Base-by-base conservation (phyloP, 2,888 invertebrate genomes). In the Micropterix aruncella region DNA sequence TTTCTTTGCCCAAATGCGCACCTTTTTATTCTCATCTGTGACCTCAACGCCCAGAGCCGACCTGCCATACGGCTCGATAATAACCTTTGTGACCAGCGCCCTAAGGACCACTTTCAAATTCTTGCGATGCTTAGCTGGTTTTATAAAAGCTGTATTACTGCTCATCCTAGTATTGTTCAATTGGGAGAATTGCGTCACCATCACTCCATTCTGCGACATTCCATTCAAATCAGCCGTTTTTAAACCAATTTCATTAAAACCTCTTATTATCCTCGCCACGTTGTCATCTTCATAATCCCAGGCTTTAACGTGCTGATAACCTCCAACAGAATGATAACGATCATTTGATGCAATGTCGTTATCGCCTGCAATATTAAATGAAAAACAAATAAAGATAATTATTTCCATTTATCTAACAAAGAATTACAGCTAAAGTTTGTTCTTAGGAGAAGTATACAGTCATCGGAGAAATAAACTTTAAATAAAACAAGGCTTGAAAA, bases 341-440 rank as follows among this genome's bases (percentile, higher is more conserved):
- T 66, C 63, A 56, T 70, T 69, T 58, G 66, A 63, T 2, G 67
- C 53, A 12, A 68, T 56, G 45, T 70, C 70, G 54, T 69, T 68
- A 52, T 70, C 70, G 57, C 68, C 70, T 70, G 52, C 14, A 59
- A 62, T 52, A 40, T 40, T n/a, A n/a, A n/a, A n/a, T n/a, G n/a
- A n/a, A n/a, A 27, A 27, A 27, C 12, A 27, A 27, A 27, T 7
- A 27, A 27, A 27, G 5, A 27, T 27, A 27, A 27, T n/a, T n/a
- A n/a, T n/a, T n/a, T n/a, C n/a, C n/a, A n/a, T n/a, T n/a, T n/a
- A n/a, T n/a, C n/a, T n/a, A n/a, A n/a, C n/a, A n/a, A n/a, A n/a
- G n/a, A n/a, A n/a, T n/a, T n/a, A n/a, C n/a, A n/a, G n/a, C n/a
- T n/a, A n/a, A n/a, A n/a, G n/a, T n/a, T n/a, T n/a, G n/a, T n/a